phyloP scores from a whole-genome alignment of 2,888 invertebrate species.

The Clistopyga incitator region DNA sequence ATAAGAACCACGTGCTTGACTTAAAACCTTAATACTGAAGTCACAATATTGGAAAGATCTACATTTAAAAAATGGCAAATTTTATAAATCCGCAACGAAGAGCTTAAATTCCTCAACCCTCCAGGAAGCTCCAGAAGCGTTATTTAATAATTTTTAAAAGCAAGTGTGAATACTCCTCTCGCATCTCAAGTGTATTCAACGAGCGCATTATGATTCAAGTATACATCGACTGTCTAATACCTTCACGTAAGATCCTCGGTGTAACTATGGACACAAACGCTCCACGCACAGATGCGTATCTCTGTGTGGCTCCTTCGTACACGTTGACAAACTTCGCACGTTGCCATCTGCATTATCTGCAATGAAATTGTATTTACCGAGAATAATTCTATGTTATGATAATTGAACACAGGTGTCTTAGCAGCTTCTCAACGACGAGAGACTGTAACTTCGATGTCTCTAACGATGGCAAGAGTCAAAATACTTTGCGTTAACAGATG shows the following conservation, averaged over 20 bases:
- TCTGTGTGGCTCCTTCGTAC: slow-evolving; percentile 6
- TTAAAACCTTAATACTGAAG: not conserved
- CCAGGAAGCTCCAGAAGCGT: not conserved
- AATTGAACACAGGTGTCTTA: slow-evolving; percentile 79
- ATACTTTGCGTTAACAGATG: slow-evolving; percentile 46
- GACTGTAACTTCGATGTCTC: slow-evolving; percentile 32
- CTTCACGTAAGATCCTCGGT: not conserved
- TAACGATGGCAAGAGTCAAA: slow-evolving; percentile 53
- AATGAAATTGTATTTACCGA: slow-evolving; percentile 76
- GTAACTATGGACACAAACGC: not conserved
- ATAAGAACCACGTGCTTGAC: not conserved
- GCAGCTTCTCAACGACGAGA: slow-evolving; percentile 70
- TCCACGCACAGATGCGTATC: not conserved
- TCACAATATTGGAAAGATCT: too few species aligned
- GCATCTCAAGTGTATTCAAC: slow-evolving; percentile 29
- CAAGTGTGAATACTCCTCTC: slow-evolving; percentile 9
- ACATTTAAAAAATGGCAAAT: too few species aligned
- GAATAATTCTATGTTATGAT: slow-evolving; percentile 79
- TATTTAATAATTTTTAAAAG: not conserved
- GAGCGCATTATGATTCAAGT: slow-evolving; percentile 55
- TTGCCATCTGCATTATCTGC: slow-evolving; percentile 73
- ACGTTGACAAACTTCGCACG: slow-evolving; percentile 61
- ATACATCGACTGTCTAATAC: slow-evolving; percentile 29
- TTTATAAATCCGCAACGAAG: too few species aligned
- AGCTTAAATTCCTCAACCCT: not conserved